Conservation (phyloP, 2,113 vertebrate species). For the Brienomyrus longianalis region DNA sequence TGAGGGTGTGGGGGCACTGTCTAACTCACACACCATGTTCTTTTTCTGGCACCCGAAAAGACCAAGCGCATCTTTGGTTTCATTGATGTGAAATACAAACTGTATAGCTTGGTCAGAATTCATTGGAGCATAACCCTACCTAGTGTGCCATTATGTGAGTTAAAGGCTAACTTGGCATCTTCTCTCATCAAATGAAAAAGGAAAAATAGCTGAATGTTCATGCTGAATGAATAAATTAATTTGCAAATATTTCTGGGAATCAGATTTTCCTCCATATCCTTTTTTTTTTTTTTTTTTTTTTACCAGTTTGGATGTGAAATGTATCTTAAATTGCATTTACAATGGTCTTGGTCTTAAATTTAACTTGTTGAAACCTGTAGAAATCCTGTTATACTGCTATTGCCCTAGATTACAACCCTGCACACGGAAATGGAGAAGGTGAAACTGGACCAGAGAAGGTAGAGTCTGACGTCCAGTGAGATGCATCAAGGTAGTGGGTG, state of each 20-base stretch:
- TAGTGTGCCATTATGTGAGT: neutral
- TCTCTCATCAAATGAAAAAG: neutral
- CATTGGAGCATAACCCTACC: neutral
- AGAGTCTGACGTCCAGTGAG: slow-evolving; percentile 6
- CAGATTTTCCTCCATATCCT: neutral
- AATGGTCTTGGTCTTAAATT: neutral
- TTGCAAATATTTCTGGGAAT: neutral
- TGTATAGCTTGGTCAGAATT: neutral
- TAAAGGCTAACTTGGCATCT: no score
- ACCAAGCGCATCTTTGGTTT: neutral
- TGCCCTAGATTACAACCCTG: slow-evolving; percentile 70
- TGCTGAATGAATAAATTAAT: neutral
- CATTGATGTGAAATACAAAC: neutral
- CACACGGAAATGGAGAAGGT: slow-evolving; percentile 98
- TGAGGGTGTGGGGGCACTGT: neutral
- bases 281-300: neutral
- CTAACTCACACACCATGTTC: neutral
- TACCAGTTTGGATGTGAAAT: neutral
- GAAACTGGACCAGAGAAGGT: slow-evolving; percentile 90
- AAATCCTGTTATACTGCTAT: neutral
- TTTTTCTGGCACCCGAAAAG: neutral
- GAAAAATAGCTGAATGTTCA: neutral
- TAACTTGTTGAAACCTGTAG: neutral
- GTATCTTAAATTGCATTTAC: neutral
- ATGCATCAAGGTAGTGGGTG: neutral